These are phyloP conservation scores for Ecliptopera silaceata DNA, from an alignment of 2,888 invertebrate genomes.

Conservation along the genomic window DNA sequence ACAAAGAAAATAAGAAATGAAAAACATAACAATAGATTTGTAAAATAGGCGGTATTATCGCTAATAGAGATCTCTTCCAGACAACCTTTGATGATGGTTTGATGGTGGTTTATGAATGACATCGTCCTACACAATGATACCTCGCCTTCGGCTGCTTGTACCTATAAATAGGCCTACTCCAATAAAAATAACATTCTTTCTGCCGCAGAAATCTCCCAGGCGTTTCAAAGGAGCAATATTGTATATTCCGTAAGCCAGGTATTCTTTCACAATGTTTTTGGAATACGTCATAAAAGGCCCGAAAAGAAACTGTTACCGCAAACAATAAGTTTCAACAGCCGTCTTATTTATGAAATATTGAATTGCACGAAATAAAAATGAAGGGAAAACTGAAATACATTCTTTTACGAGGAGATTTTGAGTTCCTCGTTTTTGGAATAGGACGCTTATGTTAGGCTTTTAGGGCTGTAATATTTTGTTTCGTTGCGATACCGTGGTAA, in stretches of 20 bases:
- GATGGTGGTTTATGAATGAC: neutral
- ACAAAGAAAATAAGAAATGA: too few relatives aligned
- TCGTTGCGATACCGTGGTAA: neutral
- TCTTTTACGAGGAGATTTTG: slow-evolving; percentile 25
- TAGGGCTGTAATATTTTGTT: slow-evolving; percentile 18
- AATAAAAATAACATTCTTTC: slow-evolving; percentile 1
- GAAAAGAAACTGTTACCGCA: slow-evolving; percentile 18
- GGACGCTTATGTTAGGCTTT: slow-evolving; percentile 18
- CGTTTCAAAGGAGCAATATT: slow-evolving; percentile 13
- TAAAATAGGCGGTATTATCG: too few relatives aligned
- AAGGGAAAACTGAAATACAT: slow-evolving; percentile 15
- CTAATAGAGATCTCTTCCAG: too few relatives aligned
- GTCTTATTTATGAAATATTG: slow-evolving; percentile 30
- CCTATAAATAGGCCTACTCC: neutral
- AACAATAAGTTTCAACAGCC: slow-evolving; percentile 30
- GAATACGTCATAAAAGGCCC: slow-evolving; percentile 21
- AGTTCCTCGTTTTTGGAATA: slow-evolving; percentile 24
- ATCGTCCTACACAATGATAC: neutral
- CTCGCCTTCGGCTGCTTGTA: neutral
- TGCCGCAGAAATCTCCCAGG: slow-evolving; percentile 6
- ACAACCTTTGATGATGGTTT: too few relatives aligned
- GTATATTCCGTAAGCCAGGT: slow-evolving; percentile 15
- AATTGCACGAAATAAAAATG: slow-evolving; percentile 27
- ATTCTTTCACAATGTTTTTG: slow-evolving; percentile 16
- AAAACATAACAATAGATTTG: too few relatives aligned